phyloP scores from a whole-genome alignment of 2,797 vertebrate genomes.

The Rhodeus uyekii region DNA sequence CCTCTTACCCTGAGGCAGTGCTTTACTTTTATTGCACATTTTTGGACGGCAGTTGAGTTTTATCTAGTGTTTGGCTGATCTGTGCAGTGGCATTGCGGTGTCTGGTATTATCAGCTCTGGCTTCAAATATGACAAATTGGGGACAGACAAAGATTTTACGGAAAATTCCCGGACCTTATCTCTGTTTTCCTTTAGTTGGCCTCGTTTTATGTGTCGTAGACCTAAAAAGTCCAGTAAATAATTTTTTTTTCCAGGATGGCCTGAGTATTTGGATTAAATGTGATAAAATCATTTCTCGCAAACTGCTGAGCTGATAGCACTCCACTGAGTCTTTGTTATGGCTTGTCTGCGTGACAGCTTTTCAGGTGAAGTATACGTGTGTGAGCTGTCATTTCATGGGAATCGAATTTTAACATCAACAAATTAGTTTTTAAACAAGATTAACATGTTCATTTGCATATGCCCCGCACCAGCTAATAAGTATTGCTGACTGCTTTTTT shows the following conservation, averaged over 20 bases:
- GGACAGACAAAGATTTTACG: slow-evolving; percentile 45
- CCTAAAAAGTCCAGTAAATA: slow-evolving; percentile 4
- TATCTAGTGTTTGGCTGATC: slow-evolving; percentile 38
- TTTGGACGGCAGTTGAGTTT: slow-evolving; percentile 17
- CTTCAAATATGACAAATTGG: slow-evolving; percentile 35
- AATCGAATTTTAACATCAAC: neutral
- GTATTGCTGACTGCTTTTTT: neutral
- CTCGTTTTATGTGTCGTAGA: slow-evolving; percentile 11
- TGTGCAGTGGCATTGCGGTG: slow-evolving; percentile 27
- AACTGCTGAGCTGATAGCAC: neutral
- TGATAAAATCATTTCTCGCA: slow-evolving; percentile 19
- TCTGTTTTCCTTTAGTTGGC: neutral
- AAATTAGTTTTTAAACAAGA: neutral
- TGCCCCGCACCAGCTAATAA: neutral
- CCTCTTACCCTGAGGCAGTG: slow-evolving; percentile 18
- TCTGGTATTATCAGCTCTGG: slow-evolving; percentile 35
- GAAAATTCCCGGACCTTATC: slow-evolving; percentile 22
- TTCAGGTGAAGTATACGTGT: neutral
- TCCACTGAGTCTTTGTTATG: neutral
- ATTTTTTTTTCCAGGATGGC: neutral
- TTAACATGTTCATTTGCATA: neutral
- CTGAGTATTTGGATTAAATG: slow-evolving; percentile 10
- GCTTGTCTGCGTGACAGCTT: neutral
- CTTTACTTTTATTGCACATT: slow-evolving; percentile 46
- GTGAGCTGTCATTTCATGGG: neutral